Conservation (phyloP, 2,113 vertebrate genomes). For the Hemiprocne comata region DNA sequence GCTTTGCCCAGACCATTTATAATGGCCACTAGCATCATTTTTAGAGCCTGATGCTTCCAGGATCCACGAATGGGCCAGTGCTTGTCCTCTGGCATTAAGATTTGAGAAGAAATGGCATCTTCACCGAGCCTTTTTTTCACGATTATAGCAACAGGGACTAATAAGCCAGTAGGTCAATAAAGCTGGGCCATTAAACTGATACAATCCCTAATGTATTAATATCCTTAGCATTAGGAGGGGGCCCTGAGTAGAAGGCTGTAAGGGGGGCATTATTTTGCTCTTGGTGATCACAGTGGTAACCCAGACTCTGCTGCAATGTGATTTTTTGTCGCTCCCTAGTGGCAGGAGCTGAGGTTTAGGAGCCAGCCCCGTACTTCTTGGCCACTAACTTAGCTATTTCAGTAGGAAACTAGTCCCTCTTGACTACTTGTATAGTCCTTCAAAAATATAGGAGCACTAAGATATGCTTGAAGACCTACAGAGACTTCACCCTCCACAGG, state of each 20-base stretch:
- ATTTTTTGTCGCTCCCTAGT: slow-evolving; percentile 69
- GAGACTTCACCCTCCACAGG: neutral
- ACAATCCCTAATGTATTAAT: neutral
- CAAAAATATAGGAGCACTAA: neutral
- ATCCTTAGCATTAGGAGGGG: neutral
- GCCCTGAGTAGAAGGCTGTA: neutral
- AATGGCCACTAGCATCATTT: slow-evolving; percentile 32
- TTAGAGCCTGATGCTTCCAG: slow-evolving; percentile 1
- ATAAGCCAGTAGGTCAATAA: slow-evolving; percentile 25
- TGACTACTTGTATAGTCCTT: neutral
- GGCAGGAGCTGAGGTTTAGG: slow-evolving; percentile 18
- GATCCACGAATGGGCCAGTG: neutral
- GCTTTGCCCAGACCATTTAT: slow-evolving; percentile 55
- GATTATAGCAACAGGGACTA: neutral
- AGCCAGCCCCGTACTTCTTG: neutral
- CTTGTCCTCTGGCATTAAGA: neutral
- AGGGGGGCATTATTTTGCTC: neutral
- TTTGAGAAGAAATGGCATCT: neutral
- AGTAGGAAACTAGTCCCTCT: neutral
- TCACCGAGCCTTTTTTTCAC: neutral
- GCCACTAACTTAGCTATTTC: neutral
- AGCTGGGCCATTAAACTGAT: neutral
- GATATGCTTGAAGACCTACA: neutral
- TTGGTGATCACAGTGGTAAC: neutral
- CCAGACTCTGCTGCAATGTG: slow-evolving; percentile 24